A percentile compares a stretch with the other conserved stretches of the same genome.
Conservation (phyloP, 92 coral and sea anemone genomes). For the Porites cylindrica region DNA sequence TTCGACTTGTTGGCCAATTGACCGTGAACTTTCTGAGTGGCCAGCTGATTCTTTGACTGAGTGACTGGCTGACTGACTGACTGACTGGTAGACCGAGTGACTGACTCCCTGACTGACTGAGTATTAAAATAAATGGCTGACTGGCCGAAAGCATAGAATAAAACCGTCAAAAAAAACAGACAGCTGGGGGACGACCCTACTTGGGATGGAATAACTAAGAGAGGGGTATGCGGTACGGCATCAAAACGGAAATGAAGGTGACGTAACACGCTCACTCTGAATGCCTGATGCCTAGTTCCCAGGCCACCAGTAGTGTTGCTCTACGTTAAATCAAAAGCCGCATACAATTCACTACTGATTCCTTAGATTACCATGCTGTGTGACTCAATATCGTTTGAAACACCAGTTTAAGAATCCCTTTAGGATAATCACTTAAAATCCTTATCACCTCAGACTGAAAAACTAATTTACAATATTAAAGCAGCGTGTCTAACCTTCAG, state of each 20-base stretch:
- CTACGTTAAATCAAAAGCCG: no score
- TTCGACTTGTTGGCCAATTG: no score
- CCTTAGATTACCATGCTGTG: no score
- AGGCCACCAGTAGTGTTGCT: no score
- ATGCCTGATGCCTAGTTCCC: no score
- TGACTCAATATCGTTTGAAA: no score
- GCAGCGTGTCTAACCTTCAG: slow-evolving; percentile 66
- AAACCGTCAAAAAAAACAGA: background rate
- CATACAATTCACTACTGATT: no score
- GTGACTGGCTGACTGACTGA: background rate
- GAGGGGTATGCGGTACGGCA: background rate
- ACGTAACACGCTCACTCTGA: no score
- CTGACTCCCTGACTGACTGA: background rate
- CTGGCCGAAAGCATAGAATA: background rate
- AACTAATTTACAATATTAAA: background rate
- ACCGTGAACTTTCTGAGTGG: background rate
- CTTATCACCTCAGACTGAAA: no score
- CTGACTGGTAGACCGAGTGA: background rate
- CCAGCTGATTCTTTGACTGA: background rate
- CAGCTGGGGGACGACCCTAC: background rate
- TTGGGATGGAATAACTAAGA: background rate
- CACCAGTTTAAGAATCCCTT: no score
- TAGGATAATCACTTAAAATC: no score
- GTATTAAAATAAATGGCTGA: background rate
- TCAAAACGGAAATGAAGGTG: no score